phyloP scores from a whole-genome alignment of 2,797 vertebrate genomes.

The Mus caroli region DNA sequence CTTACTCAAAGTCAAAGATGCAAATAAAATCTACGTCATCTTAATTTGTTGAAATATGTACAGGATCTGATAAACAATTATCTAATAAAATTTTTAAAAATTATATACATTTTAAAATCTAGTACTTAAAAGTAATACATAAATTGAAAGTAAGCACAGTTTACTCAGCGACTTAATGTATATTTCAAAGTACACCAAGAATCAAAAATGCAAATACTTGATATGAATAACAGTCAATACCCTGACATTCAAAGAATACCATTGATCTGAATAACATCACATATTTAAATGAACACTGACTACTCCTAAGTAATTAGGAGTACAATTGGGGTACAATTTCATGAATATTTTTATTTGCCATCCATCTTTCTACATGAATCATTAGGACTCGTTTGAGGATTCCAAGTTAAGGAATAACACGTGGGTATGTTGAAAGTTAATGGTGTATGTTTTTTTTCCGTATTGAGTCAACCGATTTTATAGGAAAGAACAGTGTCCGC shows the following conservation, averaged over 20 bases:
- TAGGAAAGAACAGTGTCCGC: slow-evolving; percentile 78
- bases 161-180: not conserved
- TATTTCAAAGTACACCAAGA: not conserved
- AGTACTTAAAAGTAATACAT: not conserved
- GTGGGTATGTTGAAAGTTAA: slow-evolving; percentile 65
- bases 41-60: slow-evolving; percentile 53
- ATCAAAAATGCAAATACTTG: slow-evolving; percentile 49
- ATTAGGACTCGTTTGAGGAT: slow-evolving; percentile 62
- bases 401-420: slow-evolving; percentile 69
- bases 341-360: slow-evolving; percentile 61
- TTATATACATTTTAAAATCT: not conserved
- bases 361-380: slow-evolving; percentile 59
- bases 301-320: slow-evolving; percentile 29
- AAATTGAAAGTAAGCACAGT: slow-evolving; percentile 30
- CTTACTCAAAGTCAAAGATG: slow-evolving; percentile 56
- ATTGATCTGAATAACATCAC: slow-evolving; percentile 20
- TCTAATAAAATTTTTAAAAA: slow-evolving; percentile 25
- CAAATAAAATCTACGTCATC: slow-evolving; percentile 64
- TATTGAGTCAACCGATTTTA: slow-evolving; percentile 77
- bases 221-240: not conserved
- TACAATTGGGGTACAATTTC: slow-evolving; percentile 10
- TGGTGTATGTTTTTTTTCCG: slow-evolving; percentile 69
- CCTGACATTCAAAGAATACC: slow-evolving; percentile 52
- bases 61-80: slow-evolving; percentile 28
- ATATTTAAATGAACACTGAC: slow-evolving; percentile 45